These are phyloP conservation scores for Melipona beecheii DNA, from an alignment of 2,888 invertebrate species.

Conservation along the genomic window DNA sequence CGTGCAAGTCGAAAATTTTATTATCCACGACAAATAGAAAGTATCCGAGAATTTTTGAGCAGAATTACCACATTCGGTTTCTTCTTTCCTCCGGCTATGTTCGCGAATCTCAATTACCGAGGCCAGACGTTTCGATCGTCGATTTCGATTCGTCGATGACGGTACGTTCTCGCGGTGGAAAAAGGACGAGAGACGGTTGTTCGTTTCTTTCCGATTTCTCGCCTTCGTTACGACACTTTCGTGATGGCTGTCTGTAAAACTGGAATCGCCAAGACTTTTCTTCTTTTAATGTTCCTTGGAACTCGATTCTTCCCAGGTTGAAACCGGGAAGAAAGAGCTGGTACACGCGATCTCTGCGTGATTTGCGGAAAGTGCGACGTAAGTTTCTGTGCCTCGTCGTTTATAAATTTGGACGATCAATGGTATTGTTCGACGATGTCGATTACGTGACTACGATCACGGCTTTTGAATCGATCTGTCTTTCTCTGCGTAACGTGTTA, in stretches of 20 bases:
- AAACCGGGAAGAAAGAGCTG: background rate
- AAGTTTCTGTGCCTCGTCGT: too few species aligned
- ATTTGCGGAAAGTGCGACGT: background rate
- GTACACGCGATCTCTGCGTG: background rate
- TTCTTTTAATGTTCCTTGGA: background rate
- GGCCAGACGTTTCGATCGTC: conserved; percentile 21
- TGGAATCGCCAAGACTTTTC: background rate
- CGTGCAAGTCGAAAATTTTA: too few species aligned
- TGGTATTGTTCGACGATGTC: too few species aligned
- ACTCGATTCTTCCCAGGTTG: background rate
- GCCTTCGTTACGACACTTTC: conserved; percentile 13
- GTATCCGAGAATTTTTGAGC: too few species aligned
- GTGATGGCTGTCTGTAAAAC: conserved; percentile 8
- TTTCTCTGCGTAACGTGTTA: too few species aligned
- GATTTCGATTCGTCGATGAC: conserved; percentile 30
- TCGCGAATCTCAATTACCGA: conserved; percentile 25
- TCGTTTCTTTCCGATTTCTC: conserved; percentile 8
- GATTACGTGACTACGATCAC: too few species aligned
- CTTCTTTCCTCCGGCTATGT: conserved; percentile 2
- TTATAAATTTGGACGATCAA: too few species aligned
- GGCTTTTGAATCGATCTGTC: too few species aligned
- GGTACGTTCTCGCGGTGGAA: background rate
- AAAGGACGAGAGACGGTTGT: background rate
- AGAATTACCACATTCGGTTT: conserved; percentile 34
- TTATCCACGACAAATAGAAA: too few species aligned